phyloP scores from a whole-genome alignment of 2,888 invertebrate genomes.

The Gastracanthus pulcherrimus region DNA sequence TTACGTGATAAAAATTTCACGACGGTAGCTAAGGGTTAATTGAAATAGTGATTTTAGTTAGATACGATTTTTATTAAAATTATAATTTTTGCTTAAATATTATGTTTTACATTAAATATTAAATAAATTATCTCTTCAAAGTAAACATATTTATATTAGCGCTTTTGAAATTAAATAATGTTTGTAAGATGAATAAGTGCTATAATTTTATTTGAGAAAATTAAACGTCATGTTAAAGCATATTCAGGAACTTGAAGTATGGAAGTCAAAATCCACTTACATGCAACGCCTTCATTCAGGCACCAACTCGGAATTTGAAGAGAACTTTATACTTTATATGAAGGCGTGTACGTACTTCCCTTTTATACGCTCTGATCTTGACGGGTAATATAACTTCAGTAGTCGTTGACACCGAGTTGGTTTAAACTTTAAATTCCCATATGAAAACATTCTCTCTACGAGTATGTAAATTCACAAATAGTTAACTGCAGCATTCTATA shows the following conservation, averaged over 20 bases:
- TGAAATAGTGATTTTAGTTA: too few species aligned
- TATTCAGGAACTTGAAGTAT: neutral
- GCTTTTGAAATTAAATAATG: too few species aligned
- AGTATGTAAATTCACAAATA: neutral
- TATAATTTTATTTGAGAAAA: neutral
- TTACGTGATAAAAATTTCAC: too few species aligned
- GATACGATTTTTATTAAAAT: too few species aligned
- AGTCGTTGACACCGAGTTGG: conserved; percentile 4
- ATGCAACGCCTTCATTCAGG: neutral
- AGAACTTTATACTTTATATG: conserved; percentile 17
- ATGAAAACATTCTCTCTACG: neutral
- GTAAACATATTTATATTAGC: too few species aligned
- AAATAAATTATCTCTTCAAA: too few species aligned
- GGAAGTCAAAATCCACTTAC: conserved; percentile 10
- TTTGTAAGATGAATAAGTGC: neutral
- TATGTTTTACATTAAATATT: too few species aligned
- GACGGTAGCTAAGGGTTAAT: too few species aligned
- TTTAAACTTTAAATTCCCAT: neutral
- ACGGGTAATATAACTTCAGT: conserved; percentile 16
- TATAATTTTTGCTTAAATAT: too few species aligned
- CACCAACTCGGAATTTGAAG: neutral
- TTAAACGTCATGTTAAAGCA: neutral
- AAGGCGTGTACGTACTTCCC: neutral
- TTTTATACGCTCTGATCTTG: conserved; percentile 25
- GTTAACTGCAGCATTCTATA: too few species aligned